Evolutionary conservation across 2,888 invertebrate species (phyloP), one percentile per base, ranked within the genome.

Genomic region (Drosophila phalerata): DNA sequence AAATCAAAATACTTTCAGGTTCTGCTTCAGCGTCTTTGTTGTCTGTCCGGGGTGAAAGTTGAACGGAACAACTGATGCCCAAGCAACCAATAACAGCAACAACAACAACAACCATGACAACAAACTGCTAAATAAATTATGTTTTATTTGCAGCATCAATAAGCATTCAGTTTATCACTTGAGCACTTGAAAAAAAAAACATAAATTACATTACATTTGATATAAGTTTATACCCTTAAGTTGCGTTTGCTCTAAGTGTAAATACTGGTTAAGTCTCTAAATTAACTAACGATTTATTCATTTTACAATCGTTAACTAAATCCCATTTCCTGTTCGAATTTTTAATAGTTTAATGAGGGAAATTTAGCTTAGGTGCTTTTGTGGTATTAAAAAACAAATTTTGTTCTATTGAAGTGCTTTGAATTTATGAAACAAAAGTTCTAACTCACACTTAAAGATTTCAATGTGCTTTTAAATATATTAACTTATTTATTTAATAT

Each of bases 1-100:
- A 87, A 87, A 87, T 87, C 86, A 87, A 89, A 86, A 88, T 87
- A 85, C 85, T 88, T 77, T 67, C 48, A 30, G 17, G 51, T 47
- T 60, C 65, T 56, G 47, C 51, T 55, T 42, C 58, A 22, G 60
- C 22, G 22, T 48, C 65, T 67, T 76, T 75, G 77, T 79, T 79
- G 79, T 77, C 76, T 77, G 68, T 58, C 37, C 42, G 40, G 48
- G 61, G 51, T 32, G 65, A 65, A 63, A 69, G 66, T 73, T 73
- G 62, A 48, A 34, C 45, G 34, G 34, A 34, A 15, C 79, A 83
- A 66, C 86, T 85, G 88, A 72, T 86, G 88, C 81, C 58, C 66
- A 32, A 55, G 47, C 51, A 48, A 2, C 47, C 19, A 34, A 34
- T 2, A 48, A 32, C 48, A 55, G 52, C 60, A 61, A 34, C 4